Conservation (phyloP, 2,113 vertebrate species). For the Xiphorhynchus elegans region DNA sequence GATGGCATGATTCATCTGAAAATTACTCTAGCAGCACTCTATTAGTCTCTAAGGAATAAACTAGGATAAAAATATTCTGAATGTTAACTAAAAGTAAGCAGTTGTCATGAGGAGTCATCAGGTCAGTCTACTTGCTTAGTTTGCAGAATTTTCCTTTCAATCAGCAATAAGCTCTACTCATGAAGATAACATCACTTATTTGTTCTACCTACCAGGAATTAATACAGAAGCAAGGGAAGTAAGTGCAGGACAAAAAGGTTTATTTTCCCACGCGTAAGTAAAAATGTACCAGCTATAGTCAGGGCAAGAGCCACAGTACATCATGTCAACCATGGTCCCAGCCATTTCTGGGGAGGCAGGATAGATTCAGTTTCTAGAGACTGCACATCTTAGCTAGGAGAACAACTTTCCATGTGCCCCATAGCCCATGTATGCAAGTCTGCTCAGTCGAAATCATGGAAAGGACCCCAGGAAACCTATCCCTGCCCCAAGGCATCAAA, state of each 20-base stretch:
- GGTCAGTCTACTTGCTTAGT: conserved; percentile 44
- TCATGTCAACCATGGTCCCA: accelerated
- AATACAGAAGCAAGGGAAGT: neutral
- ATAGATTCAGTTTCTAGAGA: neutral
- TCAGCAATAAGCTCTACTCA: neutral
- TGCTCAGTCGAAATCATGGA: neutral
- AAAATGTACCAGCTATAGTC: neutral
- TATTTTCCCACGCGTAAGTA: neutral
- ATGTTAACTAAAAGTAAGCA: conserved; percentile 42
- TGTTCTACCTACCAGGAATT: neutral
- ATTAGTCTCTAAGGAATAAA: conserved; percentile 66
- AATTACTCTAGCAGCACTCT: conserved; percentile 60
- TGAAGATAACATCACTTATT: neutral
- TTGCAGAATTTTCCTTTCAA: conserved; percentile 30
- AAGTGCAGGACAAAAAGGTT: neutral
- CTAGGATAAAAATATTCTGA: conserved; percentile 54
- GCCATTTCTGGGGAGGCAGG: neutral
- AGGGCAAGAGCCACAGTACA: neutral
- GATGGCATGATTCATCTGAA: conserved; percentile 65
- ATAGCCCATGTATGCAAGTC: neutral
- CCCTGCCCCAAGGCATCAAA: neutral
- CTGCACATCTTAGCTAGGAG: neutral
- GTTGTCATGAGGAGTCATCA: conserved; percentile 1
- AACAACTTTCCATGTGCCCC: neutral
- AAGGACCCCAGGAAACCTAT: neutral